Evolutionary conservation across 2,888 invertebrate genomes (phyloP), one percentile per base, ranked within the genome.

Genomic region (Melipona bicolor): DNA sequence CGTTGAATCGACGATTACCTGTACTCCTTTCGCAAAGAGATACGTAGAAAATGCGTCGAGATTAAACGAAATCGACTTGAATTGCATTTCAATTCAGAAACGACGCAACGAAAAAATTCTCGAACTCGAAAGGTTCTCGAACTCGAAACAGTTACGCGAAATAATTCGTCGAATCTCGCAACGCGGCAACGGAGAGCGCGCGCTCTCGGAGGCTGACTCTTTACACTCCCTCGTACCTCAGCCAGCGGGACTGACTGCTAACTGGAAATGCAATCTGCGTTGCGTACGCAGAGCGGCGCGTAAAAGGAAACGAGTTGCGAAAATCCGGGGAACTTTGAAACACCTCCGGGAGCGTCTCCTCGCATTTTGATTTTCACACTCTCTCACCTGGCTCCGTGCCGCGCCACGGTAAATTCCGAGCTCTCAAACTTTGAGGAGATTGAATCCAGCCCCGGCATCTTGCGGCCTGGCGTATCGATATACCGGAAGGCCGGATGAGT

Each of bases 341-440:
- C 17, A n/a, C 56, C 43, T 24, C 59, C 56, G 9, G 19, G 24
- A 27, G 32, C 27, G 43, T 24, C 27, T 24, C 74, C 50, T 81
- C 62, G 52, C 70, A 71, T 83, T 82, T 75, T 75, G 70, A 70
- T 81, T 70, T 49, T 49, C 81, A 36, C 65, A 32, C 17, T 32
- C 32, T 32, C 32, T 32, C 36, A 36, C 36, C 9, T 5, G 36
- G 36, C 36, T 36, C 59, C 49, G 24, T 21, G 49, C 64, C 62
- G 32, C 24, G 54, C 43, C 59, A 56, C 32, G 32, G 50, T 49
- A 67, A 43, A 75, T 71, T 75, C 43, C 59, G 59, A 70, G 81
- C 68, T 79, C 70, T 69, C 69, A 32, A 82, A 79, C 69, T 80
- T 74, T 19, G 68, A 79, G 64, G 62, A 54, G 62, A 81, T 82